phyloP scores from a whole-genome alignment of 1,140 invertebrate genomes.

The Oscheius sp. region DNA sequence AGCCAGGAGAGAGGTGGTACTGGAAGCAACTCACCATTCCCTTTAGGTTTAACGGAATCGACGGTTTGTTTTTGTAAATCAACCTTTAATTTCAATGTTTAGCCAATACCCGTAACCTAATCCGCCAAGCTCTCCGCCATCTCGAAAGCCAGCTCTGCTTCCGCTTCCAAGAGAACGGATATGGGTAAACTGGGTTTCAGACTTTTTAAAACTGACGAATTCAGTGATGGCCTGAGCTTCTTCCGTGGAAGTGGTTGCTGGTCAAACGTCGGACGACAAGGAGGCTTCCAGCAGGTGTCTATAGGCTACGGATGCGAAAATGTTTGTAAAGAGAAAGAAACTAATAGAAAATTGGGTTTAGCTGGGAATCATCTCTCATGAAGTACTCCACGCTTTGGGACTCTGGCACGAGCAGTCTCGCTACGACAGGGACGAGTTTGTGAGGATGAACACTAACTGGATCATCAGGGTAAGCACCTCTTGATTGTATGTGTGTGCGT shows the following conservation, averaged over 20 bases:
- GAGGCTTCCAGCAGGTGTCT: conserved; percentile 54
- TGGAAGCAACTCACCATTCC: conserved; percentile 47
- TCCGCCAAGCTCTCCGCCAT: conserved; percentile 47
- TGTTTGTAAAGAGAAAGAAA: conserved; percentile 15
- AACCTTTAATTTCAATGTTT: conserved; percentile 17
- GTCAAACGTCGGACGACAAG: conserved; percentile 56
- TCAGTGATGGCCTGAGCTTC: conserved; percentile 14
- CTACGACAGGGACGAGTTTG: conserved; percentile 56
- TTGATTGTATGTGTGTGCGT: too few relatives aligned
- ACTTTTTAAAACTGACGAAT: neutral
- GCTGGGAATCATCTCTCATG: conserved; percentile 62
- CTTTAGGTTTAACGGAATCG: conserved; percentile 40
- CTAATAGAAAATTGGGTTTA: conserved; percentile 23
- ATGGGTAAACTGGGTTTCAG: conserved; percentile 13
- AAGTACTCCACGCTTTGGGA: conserved; percentile 65
- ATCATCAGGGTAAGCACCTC: conserved; percentile 49
- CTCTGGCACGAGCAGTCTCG: conserved; percentile 60
- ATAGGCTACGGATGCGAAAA: conserved; percentile 60
- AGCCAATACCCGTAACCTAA: conserved; percentile 51
- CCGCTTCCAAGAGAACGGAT: conserved; percentile 49
- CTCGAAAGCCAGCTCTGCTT: conserved; percentile 52
- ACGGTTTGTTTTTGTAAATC: conserved; percentile 22
- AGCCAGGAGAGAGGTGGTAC: conserved; percentile 46
- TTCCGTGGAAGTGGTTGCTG: conserved; percentile 56
- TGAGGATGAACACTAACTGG: conserved; percentile 44